A percentile compares a stretch with the other conserved stretches of the same genome.
These are phyloP conservation scores for Scolopax mira DNA, from an alignment of 2,113 vertebrate genomes.

Conservation along the genomic window DNA sequence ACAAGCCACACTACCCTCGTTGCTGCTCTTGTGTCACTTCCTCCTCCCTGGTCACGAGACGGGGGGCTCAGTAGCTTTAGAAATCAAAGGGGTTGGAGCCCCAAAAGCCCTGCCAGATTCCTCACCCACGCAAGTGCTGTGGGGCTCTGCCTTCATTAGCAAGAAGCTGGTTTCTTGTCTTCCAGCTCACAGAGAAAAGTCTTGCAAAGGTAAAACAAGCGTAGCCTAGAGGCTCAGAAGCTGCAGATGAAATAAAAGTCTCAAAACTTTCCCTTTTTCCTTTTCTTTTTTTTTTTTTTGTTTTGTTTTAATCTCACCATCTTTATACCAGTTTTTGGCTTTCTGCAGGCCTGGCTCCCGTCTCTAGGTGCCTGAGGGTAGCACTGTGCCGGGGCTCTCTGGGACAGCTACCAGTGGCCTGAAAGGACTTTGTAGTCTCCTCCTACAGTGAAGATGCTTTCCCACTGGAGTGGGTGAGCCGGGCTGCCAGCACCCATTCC, in stretches of 20 bases:
- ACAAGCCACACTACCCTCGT: not conserved
- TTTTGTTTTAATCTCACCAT: not conserved
- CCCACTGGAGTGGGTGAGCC: fast-evolving
- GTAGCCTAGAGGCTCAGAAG: not conserved
- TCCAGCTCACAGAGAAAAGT: not conserved
- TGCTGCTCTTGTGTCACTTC: not conserved
- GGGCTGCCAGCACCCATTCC: not conserved
- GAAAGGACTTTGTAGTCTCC: not conserved
- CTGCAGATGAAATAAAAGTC: not conserved
- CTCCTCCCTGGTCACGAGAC: not conserved
- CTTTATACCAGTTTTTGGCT: not conserved
- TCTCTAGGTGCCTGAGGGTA: not conserved
- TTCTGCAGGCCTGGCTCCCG: not conserved
- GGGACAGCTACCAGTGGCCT: not conserved
- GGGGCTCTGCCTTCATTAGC: not conserved
- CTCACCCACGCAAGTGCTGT: not conserved
- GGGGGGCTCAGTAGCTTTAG: not conserved
- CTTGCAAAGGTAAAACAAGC: not conserved
- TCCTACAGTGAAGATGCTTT: not conserved
- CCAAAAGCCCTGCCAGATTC: not conserved
- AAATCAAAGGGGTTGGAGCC: not conserved
- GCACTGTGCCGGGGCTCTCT: not conserved
- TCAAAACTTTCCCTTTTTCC: not conserved
- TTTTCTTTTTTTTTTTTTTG: not conserved
- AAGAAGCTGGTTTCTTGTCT: not conserved